Evolutionary conservation across 2,888 invertebrate genomes (phyloP).

Genomic region (Automeris io): DNA sequence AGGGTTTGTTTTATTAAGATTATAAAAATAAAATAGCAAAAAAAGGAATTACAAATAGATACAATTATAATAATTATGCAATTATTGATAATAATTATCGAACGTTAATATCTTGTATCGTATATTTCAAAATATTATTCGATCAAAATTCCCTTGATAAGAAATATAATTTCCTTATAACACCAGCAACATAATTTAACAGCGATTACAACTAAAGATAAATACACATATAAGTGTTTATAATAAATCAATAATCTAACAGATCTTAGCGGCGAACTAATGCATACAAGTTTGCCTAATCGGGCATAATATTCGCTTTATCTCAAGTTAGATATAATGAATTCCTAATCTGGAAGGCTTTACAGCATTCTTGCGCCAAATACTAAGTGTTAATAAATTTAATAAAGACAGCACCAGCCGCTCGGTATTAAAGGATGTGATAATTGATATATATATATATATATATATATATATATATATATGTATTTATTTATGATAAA

Average conservation of each 20-base stretch:
- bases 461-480: no score
- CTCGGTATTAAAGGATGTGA: constrained; percentile 1
- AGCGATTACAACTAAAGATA: constrained; percentile 3
- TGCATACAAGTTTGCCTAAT: constrained; percentile 34
- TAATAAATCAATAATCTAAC: constrained; percentile 27
- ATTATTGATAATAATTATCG: no score
- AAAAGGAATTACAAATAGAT: no score
- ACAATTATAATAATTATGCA: no score
- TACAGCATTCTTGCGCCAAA: constrained; percentile 56
- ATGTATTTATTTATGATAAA: no score
- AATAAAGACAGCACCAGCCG: constrained; percentile 24
- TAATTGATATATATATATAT: constrained; percentile 4
- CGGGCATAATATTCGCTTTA: constrained; percentile 43
- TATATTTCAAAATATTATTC: no score
- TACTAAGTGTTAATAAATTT: constrained; percentile 31
- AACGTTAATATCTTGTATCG: no score
- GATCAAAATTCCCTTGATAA: not conserved
- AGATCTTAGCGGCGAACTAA: constrained; percentile 21
- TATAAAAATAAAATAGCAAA: no score
- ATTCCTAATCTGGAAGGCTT: constrained; percentile 57
- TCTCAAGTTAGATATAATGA: constrained; percentile 59
- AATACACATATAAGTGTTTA: constrained; percentile 1
- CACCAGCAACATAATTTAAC: constrained; percentile 1
- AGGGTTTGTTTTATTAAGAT: no score
- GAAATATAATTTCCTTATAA: constrained; percentile 1